These are phyloP conservation scores for Pegea sp. DNA, from an alignment of 23 tunicate genomes.

Conservation along the genomic window DNA sequence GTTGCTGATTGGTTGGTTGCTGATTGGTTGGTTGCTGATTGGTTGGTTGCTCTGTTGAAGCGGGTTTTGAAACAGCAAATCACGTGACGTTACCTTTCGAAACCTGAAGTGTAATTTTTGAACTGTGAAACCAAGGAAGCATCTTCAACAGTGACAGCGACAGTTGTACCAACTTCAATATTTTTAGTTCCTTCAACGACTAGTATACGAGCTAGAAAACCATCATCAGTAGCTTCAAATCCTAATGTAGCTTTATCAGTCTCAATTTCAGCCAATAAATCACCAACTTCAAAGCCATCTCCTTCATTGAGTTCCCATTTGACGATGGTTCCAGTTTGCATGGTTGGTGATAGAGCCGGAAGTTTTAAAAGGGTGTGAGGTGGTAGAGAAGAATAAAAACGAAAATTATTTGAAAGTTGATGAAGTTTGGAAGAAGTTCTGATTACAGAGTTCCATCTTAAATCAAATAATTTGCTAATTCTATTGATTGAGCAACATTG, in stretches of 20 bases:
- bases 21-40: neutral
- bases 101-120: conserved; percentile 48
- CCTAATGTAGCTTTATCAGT: conserved; percentile 93
- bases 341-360: conserved; percentile 87
- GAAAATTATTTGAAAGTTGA: too few relatives aligned
- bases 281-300: conserved; percentile 66
- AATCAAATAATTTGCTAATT: too few relatives aligned
- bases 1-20: too few relatives aligned
- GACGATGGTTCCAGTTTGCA: conserved; percentile 82
- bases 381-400: conserved; percentile 49
- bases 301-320: conserved; percentile 91
- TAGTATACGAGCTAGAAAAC: conserved; percentile 61
- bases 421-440: too few relatives aligned
- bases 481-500: too few relatives aligned
- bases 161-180: conserved; percentile 58
- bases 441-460: too few relatives aligned
- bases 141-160: conserved; percentile 77
- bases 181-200: conserved; percentile 71
- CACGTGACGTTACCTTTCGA: neutral
- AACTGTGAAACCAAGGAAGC: conserved; percentile 71
- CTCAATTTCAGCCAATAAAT: conserved; percentile 78
- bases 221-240: conserved; percentile 88
- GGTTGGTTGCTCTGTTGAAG: neutral
- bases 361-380: conserved; percentile 43
- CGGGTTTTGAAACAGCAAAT: neutral